Evolutionary conservation across 2,888 invertebrate species (phyloP), one percentile per base, ranked within the genome.

Genomic region (Drosophila tanythrix): DNA sequence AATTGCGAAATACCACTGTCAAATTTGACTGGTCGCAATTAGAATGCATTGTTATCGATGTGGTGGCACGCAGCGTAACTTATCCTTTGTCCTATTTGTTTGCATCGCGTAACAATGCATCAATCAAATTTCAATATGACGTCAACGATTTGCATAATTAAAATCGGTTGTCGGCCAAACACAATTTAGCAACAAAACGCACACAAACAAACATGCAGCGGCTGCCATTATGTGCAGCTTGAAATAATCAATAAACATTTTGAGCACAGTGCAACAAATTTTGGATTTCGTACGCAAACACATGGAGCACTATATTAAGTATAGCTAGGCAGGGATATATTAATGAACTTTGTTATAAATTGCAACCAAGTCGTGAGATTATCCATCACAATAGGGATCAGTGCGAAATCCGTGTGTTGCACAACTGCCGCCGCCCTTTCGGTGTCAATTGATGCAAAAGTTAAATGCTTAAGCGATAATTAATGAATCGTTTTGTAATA

Each of bases 121-220:
- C 29, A 56, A 46, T 27, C 10, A 56, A 74, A 59, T 38, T 25
- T 21, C 48, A 33, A 35, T 15, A 11, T 75, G 75, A 60, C 67
- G 66, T 75, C 61, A 56, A 62, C 18, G 59, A 13, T 67, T 58
- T 66, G 72, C 72, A 76, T 78, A 63, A 78, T 76, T 78, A 69
- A 76, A 72, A 69, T 61, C 66, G 51, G 31, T 50, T 70, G 55
- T 40, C 57, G 60, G 52, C 29, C 43, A 51, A 69, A 52, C 70
- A 52, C 70, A 62, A 52, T 55, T 62, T 59, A 43, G 66, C 55
- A 63, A 43, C n/a, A 33, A 36, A 69, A 69, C 57, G 48, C 67
- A 69, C 21, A 48, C 27, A 56, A 38, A 15, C 38, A 52, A 43
- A 48, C 29, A 55, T 27, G 35, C 25, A 48, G n/a, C 61, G 33